Percentiles rank a stretch among this genome's conserved stretches.
Evolutionary conservation across 2,888 invertebrate species (phyloP).

Genomic region (Chalcis sispes): DNA sequence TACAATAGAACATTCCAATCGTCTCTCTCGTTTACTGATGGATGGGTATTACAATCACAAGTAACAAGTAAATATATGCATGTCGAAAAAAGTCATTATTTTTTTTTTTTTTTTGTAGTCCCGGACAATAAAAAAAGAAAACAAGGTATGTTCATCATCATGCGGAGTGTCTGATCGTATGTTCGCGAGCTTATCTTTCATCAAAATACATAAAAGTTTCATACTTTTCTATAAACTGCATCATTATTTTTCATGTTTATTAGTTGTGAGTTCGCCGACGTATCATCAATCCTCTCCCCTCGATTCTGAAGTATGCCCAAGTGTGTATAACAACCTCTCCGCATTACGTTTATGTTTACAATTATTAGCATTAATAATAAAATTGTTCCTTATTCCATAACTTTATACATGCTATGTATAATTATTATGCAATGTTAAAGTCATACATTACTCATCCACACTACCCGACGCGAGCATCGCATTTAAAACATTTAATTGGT

Average conservation of each 20-base stretch:
- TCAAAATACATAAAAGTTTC: conserved; percentile 52
- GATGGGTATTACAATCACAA: conserved; percentile 54
- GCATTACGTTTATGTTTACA: conserved; percentile 70
- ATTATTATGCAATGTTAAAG: conserved; percentile 75
- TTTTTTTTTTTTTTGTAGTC: conserved; percentile 31
- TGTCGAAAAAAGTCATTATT: conserved; percentile 52
- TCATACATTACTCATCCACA: conserved; percentile 73
- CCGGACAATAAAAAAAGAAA: conserved; percentile 55
- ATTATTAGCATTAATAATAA: conserved; percentile 73
- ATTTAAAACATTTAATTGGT: conserved; percentile 55
- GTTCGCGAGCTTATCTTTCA: conserved; percentile 47
- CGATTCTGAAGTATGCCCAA: conserved; percentile 62
- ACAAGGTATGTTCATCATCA: conserved; percentile 49
- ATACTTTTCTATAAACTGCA: conserved; percentile 50
- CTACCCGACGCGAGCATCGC: conserved; percentile 69
- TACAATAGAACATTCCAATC: conserved; percentile 65
- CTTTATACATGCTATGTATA: conserved; percentile 77
- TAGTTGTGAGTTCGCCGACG: conserved; percentile 50
- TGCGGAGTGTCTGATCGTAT: conserved; percentile 53
- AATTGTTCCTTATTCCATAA: conserved; percentile 70
- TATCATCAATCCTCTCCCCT: conserved; percentile 50
- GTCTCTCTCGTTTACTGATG: conserved; percentile 58
- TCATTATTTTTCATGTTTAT: conserved; percentile 46
- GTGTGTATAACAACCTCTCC: conserved; percentile 69
- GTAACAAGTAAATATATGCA: conserved; percentile 53